These are phyloP conservation scores for Alentia gelatinosa DNA, from an alignment of 2,888 invertebrate genomes.

Conservation along the genomic window DNA sequence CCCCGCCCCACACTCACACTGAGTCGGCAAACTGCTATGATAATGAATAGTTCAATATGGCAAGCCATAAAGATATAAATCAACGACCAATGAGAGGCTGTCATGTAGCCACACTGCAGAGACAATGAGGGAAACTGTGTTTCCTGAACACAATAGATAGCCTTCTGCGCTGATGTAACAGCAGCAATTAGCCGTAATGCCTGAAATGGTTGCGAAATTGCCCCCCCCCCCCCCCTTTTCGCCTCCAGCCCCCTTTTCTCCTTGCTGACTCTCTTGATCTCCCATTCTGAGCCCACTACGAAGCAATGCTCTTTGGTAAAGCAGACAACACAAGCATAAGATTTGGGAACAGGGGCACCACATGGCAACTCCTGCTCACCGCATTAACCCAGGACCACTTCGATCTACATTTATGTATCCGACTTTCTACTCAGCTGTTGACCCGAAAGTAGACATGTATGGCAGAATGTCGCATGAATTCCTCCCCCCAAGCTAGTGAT, in stretches of 20 bases:
- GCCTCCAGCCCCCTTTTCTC: background rate
- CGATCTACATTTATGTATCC: background rate
- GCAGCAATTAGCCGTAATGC: slow-evolving; percentile 43
- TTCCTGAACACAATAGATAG: slow-evolving; percentile 21
- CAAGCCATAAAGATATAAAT: slow-evolving; percentile 54
- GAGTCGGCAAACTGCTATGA: slow-evolving; percentile 24
- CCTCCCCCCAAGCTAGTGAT: too few relatives aligned
- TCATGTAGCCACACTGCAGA: slow-evolving; percentile 34
- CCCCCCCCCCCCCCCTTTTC: background rate
- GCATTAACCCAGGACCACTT: background rate
- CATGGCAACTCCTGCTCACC: background rate
- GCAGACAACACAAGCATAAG: too few relatives aligned
- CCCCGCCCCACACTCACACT: too few relatives aligned
- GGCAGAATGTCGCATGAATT: too few relatives aligned
- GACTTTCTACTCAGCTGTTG: too few relatives aligned
- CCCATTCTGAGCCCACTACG: too few relatives aligned
- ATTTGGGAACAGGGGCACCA: too few relatives aligned
- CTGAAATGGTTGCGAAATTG: background rate
- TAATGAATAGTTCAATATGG: slow-evolving; percentile 41
- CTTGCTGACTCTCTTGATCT: background rate
- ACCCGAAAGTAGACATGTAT: too few relatives aligned
- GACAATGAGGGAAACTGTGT: slow-evolving; percentile 31
- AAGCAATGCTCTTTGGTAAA: too few relatives aligned
- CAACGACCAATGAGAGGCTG: background rate
- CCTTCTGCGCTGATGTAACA: slow-evolving; percentile 21